phyloP scores from a whole-genome alignment of 2,113 vertebrate genomes.

The Eulacestoma nigropectus region DNA sequence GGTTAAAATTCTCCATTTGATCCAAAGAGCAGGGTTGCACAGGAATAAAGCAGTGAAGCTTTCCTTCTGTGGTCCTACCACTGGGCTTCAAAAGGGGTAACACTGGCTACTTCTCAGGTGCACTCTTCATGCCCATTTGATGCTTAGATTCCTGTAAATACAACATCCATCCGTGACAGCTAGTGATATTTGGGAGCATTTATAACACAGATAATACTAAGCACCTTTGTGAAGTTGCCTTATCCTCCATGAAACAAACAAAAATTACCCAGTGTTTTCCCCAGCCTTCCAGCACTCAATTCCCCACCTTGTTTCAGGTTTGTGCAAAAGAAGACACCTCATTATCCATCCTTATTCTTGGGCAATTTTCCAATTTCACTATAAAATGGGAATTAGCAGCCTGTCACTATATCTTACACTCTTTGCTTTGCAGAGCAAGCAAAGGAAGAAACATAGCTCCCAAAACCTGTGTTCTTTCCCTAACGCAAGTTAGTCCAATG shows the following conservation, averaged over 20 bases:
- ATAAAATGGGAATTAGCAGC: not conserved
- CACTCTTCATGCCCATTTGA: not conserved
- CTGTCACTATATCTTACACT: not conserved
- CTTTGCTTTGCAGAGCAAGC: not conserved
- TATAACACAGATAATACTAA: not conserved
- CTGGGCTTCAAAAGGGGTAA: not conserved
- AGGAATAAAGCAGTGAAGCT: not conserved
- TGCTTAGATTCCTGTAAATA: not conserved
- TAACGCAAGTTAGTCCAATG: not conserved
- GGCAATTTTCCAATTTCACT: not conserved
- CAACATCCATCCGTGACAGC: not conserved
- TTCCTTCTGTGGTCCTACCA: not conserved
- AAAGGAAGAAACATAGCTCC: not conserved
- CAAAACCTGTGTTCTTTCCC: not conserved
- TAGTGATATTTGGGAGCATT: not conserved
- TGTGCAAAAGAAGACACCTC: not conserved
- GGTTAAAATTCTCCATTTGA: not conserved
- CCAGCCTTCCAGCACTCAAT: not conserved
- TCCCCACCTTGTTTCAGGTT: not conserved
- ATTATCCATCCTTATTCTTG: not conserved
- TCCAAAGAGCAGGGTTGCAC: not conserved
- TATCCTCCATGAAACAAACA: not conserved
- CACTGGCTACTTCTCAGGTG: fast-evolving
- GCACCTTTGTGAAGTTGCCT: not conserved
- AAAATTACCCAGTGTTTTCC: not conserved